These are phyloP conservation scores for Drosophila cyrtoloma DNA, from an alignment of 2,888 invertebrate genomes.

Conservation along the genomic window DNA sequence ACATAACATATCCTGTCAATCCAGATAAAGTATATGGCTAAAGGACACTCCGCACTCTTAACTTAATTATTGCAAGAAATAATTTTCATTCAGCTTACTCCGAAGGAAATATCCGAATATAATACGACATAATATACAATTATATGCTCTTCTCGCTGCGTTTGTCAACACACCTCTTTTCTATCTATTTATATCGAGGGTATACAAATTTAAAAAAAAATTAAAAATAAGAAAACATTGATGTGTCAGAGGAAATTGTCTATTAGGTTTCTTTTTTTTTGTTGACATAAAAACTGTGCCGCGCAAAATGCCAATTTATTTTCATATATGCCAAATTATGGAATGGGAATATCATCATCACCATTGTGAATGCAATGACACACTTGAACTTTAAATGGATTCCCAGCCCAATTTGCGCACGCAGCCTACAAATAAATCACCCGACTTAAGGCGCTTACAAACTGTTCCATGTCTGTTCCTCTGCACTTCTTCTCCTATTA, in stretches of 20 bases:
- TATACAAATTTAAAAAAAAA: background rate
- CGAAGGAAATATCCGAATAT: background rate
- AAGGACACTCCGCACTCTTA: background rate
- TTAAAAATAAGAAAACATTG: slow-evolving; percentile 27
- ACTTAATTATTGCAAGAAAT: background rate
- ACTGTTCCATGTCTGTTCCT: slow-evolving; percentile 21
- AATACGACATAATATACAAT: background rate
- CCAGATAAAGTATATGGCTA: background rate
- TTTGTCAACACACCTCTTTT: background rate
- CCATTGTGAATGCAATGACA: slow-evolving; percentile 53
- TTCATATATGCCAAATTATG: slow-evolving; percentile 46
- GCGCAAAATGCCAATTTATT: slow-evolving; percentile 67
- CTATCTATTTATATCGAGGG: background rate
- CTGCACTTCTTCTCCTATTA: background rate
- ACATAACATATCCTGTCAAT: background rate
- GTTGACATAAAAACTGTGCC: slow-evolving; percentile 46
- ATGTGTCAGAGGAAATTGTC: slow-evolving; percentile 46
- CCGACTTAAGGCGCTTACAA: slow-evolving; percentile 55
- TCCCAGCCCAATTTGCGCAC: slow-evolving; percentile 73
- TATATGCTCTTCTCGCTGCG: background rate
- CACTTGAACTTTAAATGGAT: slow-evolving; percentile 71
- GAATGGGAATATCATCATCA: slow-evolving; percentile 29
- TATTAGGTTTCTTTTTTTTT: slow-evolving; percentile 30
- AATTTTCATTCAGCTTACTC: background rate
- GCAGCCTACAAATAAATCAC: slow-evolving; percentile 68